Conservation (phyloP, 2,797 vertebrate genomes). For the Hippocampus kuda region DNA sequence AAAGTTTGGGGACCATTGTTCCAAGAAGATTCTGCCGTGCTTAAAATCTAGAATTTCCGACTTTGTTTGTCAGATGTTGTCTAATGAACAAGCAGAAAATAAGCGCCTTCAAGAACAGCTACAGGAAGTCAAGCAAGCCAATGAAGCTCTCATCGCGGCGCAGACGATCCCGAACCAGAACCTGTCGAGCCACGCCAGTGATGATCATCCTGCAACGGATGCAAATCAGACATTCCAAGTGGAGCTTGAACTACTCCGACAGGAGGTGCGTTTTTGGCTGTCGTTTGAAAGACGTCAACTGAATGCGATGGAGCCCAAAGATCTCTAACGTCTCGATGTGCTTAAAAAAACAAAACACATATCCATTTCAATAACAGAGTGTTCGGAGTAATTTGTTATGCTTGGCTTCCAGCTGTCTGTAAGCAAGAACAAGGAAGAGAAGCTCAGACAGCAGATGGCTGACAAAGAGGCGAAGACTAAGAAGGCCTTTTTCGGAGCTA, state of each 20-base stretch:
- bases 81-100: constrained; percentile 76
- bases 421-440: constrained; percentile 76
- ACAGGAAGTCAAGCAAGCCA: constrained; percentile 44
- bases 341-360: neutral
- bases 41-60: too few species aligned
- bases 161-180: constrained; percentile 36
- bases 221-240: constrained; percentile 60
- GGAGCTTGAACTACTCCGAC: constrained; percentile 75
- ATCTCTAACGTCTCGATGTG: neutral
- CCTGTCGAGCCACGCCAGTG: constrained; percentile 28
- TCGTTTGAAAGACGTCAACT: neutral
- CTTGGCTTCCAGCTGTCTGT: constrained; percentile 66
- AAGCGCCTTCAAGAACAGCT: constrained; percentile 78
- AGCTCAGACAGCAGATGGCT: constrained; percentile 79
- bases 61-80: constrained; percentile 57
- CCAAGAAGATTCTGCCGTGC: too few species aligned
- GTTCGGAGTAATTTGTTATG: neutral
- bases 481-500: constrained; percentile 83
- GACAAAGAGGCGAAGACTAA: constrained; percentile 95
- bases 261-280: constrained; percentile 62
- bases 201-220: constrained; percentile 21
- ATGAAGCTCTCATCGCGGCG: constrained; percentile 24
- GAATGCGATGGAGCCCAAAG: neutral
- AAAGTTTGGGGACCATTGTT: too few species aligned
- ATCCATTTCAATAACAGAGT: neutral